These are phyloP conservation scores for Acanthiza pusilla DNA, from an alignment of 2,797 vertebrate genomes.

Conservation along the genomic window DNA sequence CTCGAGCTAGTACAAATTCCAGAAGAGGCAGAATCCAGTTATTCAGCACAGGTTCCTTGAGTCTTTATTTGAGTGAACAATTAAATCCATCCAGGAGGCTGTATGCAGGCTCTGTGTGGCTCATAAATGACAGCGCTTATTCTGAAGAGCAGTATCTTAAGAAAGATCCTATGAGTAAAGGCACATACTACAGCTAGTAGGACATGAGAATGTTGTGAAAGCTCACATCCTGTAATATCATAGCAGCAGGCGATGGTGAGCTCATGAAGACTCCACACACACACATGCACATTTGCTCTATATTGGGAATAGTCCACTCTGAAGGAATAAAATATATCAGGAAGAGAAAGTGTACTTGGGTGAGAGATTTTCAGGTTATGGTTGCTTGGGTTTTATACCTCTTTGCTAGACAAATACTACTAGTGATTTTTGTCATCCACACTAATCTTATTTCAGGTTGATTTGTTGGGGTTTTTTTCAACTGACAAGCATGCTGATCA, in stretches of 20 bases:
- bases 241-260: fast-evolving
- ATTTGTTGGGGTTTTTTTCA: neutral
- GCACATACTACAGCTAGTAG: neutral
- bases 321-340: neutral
- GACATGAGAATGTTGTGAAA: neutral
- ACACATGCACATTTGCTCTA: fast-evolving
- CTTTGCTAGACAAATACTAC: neutral
- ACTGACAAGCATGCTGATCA: neutral
- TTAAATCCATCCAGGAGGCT: neutral
- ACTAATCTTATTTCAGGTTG: neutral
- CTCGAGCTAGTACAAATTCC: neutral
- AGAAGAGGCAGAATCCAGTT: neutral
- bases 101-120: neutral
- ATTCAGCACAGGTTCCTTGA: neutral
- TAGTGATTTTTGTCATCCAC: neutral
- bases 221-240: neutral
- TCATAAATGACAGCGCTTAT: neutral
- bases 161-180: neutral
- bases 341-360: neutral
- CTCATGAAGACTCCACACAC: neutral
- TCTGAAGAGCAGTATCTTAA: neutral
- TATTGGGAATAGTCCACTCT: neutral
- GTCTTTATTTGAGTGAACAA: neutral
- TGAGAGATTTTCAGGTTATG: neutral
- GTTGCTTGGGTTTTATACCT: neutral